Evolutionary conservation across 1,140 invertebrate genomes (phyloP).

Genomic region (Lordiphosa stackelbergi): DNA sequence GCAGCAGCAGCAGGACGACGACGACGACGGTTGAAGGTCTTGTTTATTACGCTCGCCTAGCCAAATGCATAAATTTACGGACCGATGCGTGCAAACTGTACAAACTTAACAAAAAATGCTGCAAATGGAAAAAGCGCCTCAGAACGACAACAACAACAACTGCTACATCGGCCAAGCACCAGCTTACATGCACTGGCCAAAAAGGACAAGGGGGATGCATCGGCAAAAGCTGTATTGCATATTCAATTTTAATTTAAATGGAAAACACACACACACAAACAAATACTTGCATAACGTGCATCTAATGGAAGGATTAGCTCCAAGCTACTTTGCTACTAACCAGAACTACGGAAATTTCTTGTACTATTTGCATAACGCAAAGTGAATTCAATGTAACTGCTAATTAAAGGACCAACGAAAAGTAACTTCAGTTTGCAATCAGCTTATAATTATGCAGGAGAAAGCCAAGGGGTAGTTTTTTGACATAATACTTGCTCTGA

Average conservation of each 20-base stretch:
- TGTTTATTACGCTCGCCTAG: slow-evolving; percentile 75
- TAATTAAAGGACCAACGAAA: not conserved
- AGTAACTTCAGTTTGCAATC: too few relatives aligned
- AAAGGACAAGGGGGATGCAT: slow-evolving; percentile 25
- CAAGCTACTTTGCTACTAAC: slow-evolving; percentile 19
- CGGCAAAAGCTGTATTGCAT: slow-evolving; percentile 26
- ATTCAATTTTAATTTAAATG: slow-evolving; percentile 52
- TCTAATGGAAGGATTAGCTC: slow-evolving; percentile 45
- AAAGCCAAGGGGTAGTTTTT: too few relatives aligned
- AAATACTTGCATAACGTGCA: slow-evolving; percentile 16
- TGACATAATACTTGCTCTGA: too few relatives aligned
- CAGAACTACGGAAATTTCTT: not conserved
- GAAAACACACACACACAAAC: slow-evolving; percentile 19
- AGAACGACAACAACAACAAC: slow-evolving; percentile 26
- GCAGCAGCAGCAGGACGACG: slow-evolving; percentile 15
- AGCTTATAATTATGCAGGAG: too few relatives aligned
- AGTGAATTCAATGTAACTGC: slow-evolving; percentile 5
- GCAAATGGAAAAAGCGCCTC: slow-evolving; percentile 62
- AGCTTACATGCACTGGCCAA: slow-evolving; percentile 60
- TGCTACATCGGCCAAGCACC: slow-evolving; percentile 47
- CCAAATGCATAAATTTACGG: slow-evolving; percentile 75
- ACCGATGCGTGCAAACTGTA: slow-evolving; percentile 74
- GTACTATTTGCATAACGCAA: not conserved
- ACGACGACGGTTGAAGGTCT: slow-evolving; percentile 69
- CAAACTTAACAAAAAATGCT: slow-evolving; percentile 61